Conservation (phyloP, 2,797 vertebrate genomes). For the Chelidonichthys spinosus region DNA sequence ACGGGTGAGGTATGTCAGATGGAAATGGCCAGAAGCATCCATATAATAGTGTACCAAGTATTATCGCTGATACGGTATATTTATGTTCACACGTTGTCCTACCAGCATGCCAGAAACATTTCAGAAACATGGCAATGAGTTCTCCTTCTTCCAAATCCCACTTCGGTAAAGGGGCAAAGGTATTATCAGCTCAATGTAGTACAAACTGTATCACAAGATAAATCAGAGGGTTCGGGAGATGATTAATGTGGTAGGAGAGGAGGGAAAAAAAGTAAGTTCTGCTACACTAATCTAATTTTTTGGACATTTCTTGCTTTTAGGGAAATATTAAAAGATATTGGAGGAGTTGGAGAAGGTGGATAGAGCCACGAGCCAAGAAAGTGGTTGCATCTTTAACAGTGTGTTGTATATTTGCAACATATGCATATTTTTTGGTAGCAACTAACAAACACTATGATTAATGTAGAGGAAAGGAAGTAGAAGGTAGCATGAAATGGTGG, state of each 20-base stretch:
- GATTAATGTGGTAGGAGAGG: background rate
- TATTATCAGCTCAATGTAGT: background rate
- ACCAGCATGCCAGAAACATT: background rate
- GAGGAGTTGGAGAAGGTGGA: background rate
- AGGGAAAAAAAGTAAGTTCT: background rate
- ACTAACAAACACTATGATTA: background rate
- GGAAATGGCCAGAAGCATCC: constrained; percentile 9
- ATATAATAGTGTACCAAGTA: constrained; percentile 21
- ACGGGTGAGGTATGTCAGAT: constrained; percentile 27
- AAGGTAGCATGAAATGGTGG: background rate
- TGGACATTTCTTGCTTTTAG: background rate
- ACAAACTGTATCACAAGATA: background rate
- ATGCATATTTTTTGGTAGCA: background rate
- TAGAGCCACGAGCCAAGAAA: background rate
- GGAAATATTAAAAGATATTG: background rate
- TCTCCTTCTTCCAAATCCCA: background rate
- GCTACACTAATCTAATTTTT: background rate
- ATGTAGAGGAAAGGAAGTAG: background rate
- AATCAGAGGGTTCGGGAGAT: background rate
- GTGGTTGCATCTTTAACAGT: background rate
- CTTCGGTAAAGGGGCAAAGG: background rate
- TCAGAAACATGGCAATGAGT: constrained; percentile 26
- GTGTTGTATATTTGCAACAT: background rate
- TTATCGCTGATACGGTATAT: constrained; percentile 16
- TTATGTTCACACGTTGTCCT: constrained; percentile 25